Evolutionary conservation across 2,888 invertebrate species (phyloP).

Genomic region (Drosophila merina): DNA sequence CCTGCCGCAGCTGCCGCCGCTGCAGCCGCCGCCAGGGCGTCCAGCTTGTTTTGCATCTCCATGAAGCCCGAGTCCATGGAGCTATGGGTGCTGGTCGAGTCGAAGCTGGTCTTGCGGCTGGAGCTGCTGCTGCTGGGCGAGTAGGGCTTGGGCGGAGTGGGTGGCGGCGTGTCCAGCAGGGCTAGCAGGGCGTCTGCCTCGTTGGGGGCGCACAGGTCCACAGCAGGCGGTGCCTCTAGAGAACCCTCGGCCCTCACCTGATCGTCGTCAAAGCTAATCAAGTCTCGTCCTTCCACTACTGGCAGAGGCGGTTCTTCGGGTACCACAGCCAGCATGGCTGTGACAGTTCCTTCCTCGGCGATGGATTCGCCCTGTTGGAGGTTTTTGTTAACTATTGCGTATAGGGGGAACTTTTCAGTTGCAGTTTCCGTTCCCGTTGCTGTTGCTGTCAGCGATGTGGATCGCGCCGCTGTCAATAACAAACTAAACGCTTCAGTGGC

Average conservation of each 20-base stretch:
- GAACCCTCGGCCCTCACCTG: conserved; percentile 9
- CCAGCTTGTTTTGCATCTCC: conserved; percentile 83
- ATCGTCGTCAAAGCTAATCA: conserved; percentile 82
- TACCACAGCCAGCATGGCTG: conserved; percentile 42
- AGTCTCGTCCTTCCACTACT: conserved; percentile 67
- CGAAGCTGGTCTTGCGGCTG: conserved; percentile 84
- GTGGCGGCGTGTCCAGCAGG: conserved; percentile 62
- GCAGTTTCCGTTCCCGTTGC: conserved; percentile 30
- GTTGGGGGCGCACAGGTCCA: conserved; percentile 75
- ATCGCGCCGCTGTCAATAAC: conserved; percentile 69
- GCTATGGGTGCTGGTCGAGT: conserved; percentile 84
- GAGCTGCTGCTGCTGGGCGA: conserved; percentile 79
- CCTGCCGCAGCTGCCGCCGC: conserved; percentile 24
- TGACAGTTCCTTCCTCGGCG: conserved; percentile 36
- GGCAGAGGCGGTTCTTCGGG: conserved; percentile 29
- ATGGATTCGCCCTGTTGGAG: conserved; percentile 44
- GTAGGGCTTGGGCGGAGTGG: conserved; percentile 67
- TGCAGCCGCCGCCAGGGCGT: conserved; percentile 63
- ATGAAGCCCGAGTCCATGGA: conserved; percentile 84
- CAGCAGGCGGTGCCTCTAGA: conserved; percentile 12
- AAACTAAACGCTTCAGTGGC: conserved; percentile 57
- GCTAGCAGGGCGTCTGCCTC: conserved; percentile 47
- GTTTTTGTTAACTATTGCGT: conserved; percentile 81
- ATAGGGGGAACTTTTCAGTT: conserved; percentile 59
- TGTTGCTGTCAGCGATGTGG: conserved; percentile 56